phyloP scores from a whole-genome alignment of 2,797 vertebrate species.

The Lerista edwardsae region DNA sequence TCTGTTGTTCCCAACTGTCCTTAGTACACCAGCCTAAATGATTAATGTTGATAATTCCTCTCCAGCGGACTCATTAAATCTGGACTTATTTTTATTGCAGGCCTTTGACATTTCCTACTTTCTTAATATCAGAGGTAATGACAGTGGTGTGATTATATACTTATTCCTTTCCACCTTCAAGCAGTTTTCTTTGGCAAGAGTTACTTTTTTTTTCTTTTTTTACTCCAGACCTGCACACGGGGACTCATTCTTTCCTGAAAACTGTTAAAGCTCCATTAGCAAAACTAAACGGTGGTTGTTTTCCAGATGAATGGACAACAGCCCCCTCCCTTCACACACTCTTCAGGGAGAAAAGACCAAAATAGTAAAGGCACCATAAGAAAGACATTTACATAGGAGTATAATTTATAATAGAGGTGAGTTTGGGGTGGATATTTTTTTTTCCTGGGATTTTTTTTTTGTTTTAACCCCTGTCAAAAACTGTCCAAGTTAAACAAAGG shows the following conservation, averaged over 20 bases:
- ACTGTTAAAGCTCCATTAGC: conserved; percentile 74
- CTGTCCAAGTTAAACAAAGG: conserved; percentile 87
- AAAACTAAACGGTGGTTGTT: conserved; percentile 68
- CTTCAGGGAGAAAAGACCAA: conserved; percentile 46
- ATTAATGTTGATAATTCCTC: conserved; percentile 80
- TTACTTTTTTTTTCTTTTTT: conserved; percentile 42
- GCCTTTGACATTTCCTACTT: conserved; percentile 75
- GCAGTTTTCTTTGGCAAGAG: conserved; percentile 79
- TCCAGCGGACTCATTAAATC: conserved; percentile 73
- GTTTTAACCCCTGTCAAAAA: conserved; percentile 78
- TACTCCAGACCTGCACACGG: conserved; percentile 72
- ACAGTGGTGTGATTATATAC: conserved; percentile 79
- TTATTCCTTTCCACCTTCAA: conserved; percentile 77
- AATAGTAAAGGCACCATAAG: conserved; percentile 60
- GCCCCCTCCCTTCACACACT: conserved; percentile 6
- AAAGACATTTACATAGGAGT: conserved; percentile 73
- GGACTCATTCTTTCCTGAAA: conserved; percentile 74
- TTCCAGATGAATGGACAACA: conserved; percentile 63
- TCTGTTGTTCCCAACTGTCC: conserved; percentile 70
- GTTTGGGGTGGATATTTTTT: not conserved
- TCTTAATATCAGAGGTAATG: conserved; percentile 81
- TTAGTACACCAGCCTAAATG: conserved; percentile 71
- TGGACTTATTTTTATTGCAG: conserved; percentile 75
- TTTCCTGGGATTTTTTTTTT: conserved; percentile 39
- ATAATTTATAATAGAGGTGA: conserved; percentile 69